Evolutionary conservation across 2,888 invertebrate species (phyloP).

Genomic region (Morpho achilles): DNA sequence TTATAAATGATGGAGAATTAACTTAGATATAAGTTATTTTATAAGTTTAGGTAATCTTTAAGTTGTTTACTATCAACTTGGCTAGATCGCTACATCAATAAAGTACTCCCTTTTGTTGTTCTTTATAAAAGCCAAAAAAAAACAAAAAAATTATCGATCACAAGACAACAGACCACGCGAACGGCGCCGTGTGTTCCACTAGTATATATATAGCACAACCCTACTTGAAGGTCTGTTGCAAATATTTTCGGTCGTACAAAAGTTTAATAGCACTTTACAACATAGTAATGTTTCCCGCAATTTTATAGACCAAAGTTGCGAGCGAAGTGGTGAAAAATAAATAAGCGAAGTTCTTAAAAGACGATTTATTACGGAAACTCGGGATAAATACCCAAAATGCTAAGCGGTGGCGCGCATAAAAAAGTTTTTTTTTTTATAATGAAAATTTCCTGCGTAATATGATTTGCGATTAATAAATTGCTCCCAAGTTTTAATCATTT

Average conservation of each 20-base stretch:
- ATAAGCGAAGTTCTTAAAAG: slow-evolving; percentile 15
- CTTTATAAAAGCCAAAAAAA: too few species aligned
- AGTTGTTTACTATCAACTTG: too few species aligned
- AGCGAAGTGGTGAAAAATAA: slow-evolving; percentile 19
- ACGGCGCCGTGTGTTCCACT: too few species aligned
- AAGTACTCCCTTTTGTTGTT: too few species aligned
- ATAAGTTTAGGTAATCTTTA: too few species aligned
- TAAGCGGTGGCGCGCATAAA: slow-evolving; percentile 17
- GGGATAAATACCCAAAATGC: slow-evolving; percentile 11
- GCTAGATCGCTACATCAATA: too few species aligned
- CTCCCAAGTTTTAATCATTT: too few species aligned
- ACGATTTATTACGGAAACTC: slow-evolving; percentile 17
- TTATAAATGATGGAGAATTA: too few species aligned
- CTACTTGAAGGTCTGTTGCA: background rate
- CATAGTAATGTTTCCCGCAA: slow-evolving; percentile 22
- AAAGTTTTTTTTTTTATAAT: slow-evolving; percentile 17
- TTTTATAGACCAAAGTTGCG: slow-evolving; percentile 23
- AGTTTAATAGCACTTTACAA: slow-evolving; percentile 23
- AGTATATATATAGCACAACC: too few species aligned
- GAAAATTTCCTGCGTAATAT: slow-evolving; percentile 11
- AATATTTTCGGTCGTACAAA: slow-evolving; percentile 3
- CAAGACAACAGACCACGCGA: too few species aligned
- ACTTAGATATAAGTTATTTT: too few species aligned
- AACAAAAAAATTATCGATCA: too few species aligned
- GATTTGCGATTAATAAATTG: slow-evolving; percentile 13